Conservation (phyloP, 2,797 vertebrate genomes). For the Acipenser oxyrinchus region DNA sequence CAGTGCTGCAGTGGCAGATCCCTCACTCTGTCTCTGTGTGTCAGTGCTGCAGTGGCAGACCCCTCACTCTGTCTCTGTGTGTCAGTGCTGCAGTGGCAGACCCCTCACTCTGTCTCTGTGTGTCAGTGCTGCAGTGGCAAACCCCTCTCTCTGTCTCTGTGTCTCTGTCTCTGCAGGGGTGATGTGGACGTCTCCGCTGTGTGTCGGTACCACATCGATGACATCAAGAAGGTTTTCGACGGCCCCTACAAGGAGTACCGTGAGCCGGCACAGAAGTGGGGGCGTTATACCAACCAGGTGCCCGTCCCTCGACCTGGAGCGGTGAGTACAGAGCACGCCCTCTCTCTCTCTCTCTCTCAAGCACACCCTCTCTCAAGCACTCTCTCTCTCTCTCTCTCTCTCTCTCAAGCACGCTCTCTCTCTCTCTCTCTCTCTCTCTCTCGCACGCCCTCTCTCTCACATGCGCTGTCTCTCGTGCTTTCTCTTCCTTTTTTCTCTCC, state of each 20-base stretch:
- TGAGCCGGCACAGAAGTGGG: constrained; percentile 83
- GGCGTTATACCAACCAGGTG: constrained; percentile 66
- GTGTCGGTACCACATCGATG: constrained; percentile 79
- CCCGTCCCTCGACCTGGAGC: constrained; percentile 81
- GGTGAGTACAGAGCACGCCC: constrained; percentile 53
- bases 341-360: no score
- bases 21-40: background rate
- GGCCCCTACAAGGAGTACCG: constrained; percentile 87
- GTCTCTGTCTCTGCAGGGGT: constrained; percentile 57
- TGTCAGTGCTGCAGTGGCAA: background rate
- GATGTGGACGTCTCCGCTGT: constrained; percentile 85
- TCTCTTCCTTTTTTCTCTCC: no score
- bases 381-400: no score
- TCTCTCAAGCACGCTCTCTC: no score
- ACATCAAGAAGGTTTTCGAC: constrained; percentile 82
- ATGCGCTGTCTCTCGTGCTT: no score
- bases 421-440: no score
- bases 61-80: background rate
- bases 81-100: background rate
- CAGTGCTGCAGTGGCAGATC: background rate
- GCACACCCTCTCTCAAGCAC: no score
- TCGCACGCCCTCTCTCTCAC: no score
- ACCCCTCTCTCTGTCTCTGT: background rate
- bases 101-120: constrained; percentile 14
- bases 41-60: background rate